Base-by-base conservation (phyloP, 2,797 vertebrate genomes). In the Halcyon leucocephala region DNA sequence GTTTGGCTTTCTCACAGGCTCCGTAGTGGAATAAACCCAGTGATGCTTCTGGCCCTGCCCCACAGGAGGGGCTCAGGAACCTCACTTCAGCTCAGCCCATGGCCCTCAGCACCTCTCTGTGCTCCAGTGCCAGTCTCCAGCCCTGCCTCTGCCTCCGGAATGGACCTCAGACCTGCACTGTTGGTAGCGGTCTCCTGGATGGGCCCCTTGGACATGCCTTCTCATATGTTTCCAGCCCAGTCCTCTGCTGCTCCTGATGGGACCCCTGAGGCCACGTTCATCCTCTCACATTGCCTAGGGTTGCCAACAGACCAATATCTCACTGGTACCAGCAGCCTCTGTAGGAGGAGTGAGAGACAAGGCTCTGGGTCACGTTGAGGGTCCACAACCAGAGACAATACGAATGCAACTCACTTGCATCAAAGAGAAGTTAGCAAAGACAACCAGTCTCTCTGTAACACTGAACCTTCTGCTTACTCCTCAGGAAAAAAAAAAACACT, bases 51-150 rank as follows among this genome's bases (percentile, higher is more conserved):
- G 44, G 54, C 16, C 39, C n/a, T 72, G 52, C 33, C 24, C 31
- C 25, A 9, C 22, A 52, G 54, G 31, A 72, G 20, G 5, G 28
- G 14, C 5, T 29, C 74, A 54, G 65, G 9, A 71, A 37, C 58
- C 10, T 37, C 28, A 17, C n/a, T 41, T 54, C 29, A 61, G 55
- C 91, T 48, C 35, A 35, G 48, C 9, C 10, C 14, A 4, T 1
- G 18, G 26, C 18, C 39, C 51, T 48, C 81, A 54, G 41, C 10
- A 12, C 12, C 33, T 25, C 28, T 15, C 15, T 48, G 25, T 71
- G 25, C 35, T 49, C 25, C 0, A 3, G 0, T 15, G 49, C 33
- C 0, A 0, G 41, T 18, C 41, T 46, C n/a, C 61, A 82, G 55
- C 29, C 39, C 54, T 58, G 26, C 31, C 14, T 58, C 49, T 12